These are phyloP conservation scores for Sinohyriopsis cumingii DNA, from an alignment of 2,888 invertebrate species.

Conservation along the genomic window DNA sequence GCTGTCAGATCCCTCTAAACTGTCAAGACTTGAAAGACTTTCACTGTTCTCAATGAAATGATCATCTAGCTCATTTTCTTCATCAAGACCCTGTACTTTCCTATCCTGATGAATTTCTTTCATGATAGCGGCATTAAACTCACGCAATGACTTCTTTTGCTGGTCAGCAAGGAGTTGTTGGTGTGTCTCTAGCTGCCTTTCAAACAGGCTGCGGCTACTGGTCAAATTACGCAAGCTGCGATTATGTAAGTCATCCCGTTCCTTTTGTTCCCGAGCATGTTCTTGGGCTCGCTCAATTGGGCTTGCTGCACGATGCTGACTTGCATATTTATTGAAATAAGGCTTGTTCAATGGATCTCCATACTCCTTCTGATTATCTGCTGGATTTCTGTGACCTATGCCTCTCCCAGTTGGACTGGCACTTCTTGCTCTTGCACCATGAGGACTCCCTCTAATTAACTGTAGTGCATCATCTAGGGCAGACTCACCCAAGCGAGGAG, in stretches of 20 bases:
- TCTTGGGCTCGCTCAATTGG: slow-evolving; percentile 24
- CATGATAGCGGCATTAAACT: slow-evolving; percentile 61
- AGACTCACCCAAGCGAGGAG: slow-evolving; percentile 21
- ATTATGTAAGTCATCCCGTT: slow-evolving; percentile 50
- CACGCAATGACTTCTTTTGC: slow-evolving; percentile 58
- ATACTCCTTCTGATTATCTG: slow-evolving; percentile 21
- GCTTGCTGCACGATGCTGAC: slow-evolving; percentile 18
- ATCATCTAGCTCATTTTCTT: slow-evolving; percentile 19
- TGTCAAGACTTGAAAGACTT: slow-evolving; percentile 60
- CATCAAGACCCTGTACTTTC: slow-evolving; percentile 25
- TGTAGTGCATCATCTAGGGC: slow-evolving; percentile 61
- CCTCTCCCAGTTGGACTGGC: slow-evolving; percentile 15
- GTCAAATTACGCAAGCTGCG: slow-evolving; percentile 60
- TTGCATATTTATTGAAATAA: slow-evolving; percentile 51
- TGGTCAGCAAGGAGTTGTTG: slow-evolving; percentile 59
- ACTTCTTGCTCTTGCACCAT: slow-evolving; percentile 39
- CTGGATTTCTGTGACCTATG: slow-evolving; percentile 22
- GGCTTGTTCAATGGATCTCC: slow-evolving; percentile 52
- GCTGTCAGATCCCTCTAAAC: slow-evolving; percentile 47
- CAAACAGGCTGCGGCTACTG: slow-evolving; percentile 64
- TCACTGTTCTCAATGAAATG: slow-evolving; percentile 40
- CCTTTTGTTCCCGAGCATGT: slow-evolving; percentile 15
- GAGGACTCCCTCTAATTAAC: slow-evolving; percentile 51
- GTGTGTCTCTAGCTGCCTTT: slow-evolving; percentile 64
- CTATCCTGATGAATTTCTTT: slow-evolving; percentile 56